Evolutionary conservation across 2,888 invertebrate genomes (phyloP).

Genomic region (Balanococcus diminutus): DNA sequence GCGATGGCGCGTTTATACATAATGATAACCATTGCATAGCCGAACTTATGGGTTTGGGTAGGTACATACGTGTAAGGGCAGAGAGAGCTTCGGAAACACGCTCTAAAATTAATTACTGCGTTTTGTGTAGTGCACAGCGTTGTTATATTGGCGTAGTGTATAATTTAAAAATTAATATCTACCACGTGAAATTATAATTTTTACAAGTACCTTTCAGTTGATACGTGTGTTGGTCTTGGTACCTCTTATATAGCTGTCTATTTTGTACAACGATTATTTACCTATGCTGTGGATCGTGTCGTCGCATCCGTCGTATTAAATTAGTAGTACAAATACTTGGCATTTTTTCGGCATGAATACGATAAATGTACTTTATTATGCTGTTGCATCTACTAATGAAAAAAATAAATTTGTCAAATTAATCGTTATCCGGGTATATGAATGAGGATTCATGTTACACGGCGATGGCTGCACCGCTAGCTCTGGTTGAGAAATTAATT

Average conservation of each 20-base stretch:
- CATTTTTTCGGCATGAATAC: not conserved
- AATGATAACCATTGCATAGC: not conserved
- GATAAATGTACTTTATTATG: not conserved
- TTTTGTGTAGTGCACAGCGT: not conserved
- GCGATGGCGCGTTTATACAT: not conserved
- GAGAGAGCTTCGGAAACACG: not conserved
- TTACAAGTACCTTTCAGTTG: not conserved
- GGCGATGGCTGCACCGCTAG: not conserved
- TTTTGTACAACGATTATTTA: not conserved
- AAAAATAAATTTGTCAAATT: not conserved
- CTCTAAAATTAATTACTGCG: constrained; percentile 35
- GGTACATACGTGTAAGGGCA: not conserved
- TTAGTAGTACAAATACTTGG: not conserved
- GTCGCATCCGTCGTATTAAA: no score
- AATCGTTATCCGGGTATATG: not conserved
- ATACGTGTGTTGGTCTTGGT: not conserved
- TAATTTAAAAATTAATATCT: constrained; percentile 35
- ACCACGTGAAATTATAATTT: constrained; percentile 37
- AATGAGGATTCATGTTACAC: not conserved
- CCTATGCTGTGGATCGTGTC: not conserved
- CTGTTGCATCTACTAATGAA: not conserved
- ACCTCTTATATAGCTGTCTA: no score
- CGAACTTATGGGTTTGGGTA: not conserved
- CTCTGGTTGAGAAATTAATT: not conserved
- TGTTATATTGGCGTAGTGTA: constrained; percentile 6